Conservation (phyloP, 2,797 vertebrate genomes). For the Phalanger gymnotis region DNA sequence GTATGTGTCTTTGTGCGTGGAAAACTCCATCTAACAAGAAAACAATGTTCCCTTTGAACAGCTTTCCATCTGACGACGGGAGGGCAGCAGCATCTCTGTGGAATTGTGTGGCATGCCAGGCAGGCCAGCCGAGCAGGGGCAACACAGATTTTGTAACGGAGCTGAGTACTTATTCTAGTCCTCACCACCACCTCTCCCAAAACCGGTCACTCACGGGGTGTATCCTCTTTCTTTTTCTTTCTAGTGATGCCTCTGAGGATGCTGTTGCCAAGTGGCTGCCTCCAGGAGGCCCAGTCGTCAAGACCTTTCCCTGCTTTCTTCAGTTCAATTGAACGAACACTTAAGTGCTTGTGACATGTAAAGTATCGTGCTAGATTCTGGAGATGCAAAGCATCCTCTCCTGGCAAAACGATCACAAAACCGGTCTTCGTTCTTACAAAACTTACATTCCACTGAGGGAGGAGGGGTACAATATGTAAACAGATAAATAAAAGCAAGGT, state of each 20-base stretch:
- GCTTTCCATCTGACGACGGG: background rate
- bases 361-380: background rate
- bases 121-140: background rate
- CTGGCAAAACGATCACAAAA: background rate
- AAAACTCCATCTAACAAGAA: conserved; percentile 28
- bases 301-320: background rate
- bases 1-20: too few relatives aligned
- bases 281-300: background rate
- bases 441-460: background rate
- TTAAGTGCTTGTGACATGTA: background rate
- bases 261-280: background rate
- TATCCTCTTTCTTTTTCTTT: background rate
- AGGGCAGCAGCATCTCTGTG: background rate
- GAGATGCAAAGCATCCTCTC: background rate
- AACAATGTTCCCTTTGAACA: background rate
- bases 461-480: background rate
- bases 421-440: background rate
- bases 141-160: conserved; percentile 81
- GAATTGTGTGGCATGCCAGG: rapidly evolving
- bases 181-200: conserved; percentile 27
- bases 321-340: background rate
- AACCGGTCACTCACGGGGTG: rapidly evolving
- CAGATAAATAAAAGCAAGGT: background rate
- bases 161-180: conserved; percentile 81
- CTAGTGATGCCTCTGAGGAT: background rate